Percentiles rank a stretch among this genome's conserved stretches.
Evolutionary conservation across 2,888 invertebrate genomes (phyloP).

Genomic region (Conchocele bisecta): DNA sequence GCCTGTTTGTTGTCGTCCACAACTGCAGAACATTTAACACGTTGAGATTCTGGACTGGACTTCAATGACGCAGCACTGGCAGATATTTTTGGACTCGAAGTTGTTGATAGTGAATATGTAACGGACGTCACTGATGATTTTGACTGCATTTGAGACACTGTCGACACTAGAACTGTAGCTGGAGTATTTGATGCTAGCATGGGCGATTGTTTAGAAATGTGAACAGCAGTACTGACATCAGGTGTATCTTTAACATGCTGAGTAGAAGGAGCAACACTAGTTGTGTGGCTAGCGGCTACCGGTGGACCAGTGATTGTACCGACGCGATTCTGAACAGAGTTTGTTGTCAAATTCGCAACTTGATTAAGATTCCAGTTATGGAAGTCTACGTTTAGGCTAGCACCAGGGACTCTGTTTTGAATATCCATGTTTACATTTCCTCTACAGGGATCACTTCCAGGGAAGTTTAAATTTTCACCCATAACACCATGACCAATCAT

Average conservation of each 20-base stretch:
- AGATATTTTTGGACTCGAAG: too few relatives aligned
- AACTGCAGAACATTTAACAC: too few relatives aligned
- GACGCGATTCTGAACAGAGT: not conserved
- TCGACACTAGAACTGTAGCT: constrained; percentile 22
- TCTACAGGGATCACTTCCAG: not conserved
- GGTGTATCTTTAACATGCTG: too few relatives aligned
- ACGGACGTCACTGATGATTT: constrained; percentile 14
- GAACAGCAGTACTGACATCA: too few relatives aligned
- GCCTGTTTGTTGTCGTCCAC: too few relatives aligned
- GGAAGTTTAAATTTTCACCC: too few relatives aligned
- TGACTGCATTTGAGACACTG: constrained; percentile 25
- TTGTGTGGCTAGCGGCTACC: not conserved
- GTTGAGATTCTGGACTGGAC: too few relatives aligned
- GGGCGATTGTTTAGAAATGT: too few relatives aligned
- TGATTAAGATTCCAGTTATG: constrained; percentile 45
- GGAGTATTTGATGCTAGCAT: constrained; percentile 25
- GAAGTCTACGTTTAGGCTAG: constrained; percentile 43
- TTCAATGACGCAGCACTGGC: too few relatives aligned
- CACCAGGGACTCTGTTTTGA: constrained; percentile 1
- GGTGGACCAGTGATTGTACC: not conserved
- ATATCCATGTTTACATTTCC: not conserved
- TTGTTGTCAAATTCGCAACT: constrained; percentile 1
- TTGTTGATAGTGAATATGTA: too few relatives aligned
- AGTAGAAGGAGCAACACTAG: too few relatives aligned
- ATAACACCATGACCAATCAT: not conserved